Percentiles rank a stretch among this genome's conserved stretches.
Evolutionary conservation across 1,140 invertebrate species (phyloP).

Genomic region (Ectropis grisescens): DNA sequence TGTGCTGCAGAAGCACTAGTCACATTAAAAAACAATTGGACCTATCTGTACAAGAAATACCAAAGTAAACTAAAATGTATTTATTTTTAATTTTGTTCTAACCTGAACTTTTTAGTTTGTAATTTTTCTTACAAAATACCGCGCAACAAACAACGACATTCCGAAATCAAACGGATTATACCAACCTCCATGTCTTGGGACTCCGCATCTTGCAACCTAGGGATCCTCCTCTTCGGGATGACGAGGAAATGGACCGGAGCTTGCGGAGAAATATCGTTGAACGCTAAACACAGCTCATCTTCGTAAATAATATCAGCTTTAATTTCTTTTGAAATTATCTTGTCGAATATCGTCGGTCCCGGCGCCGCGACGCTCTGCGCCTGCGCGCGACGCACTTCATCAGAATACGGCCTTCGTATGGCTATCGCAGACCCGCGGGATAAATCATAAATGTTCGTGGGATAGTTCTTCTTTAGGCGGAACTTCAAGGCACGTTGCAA

Average conservation of each 20-base stretch:
- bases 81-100: too few relatives aligned
- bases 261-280: slow-evolving; percentile 83
- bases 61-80: too few relatives aligned
- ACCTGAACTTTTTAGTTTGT: too few relatives aligned
- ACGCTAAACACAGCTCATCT: slow-evolving; percentile 84
- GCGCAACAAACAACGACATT: too few relatives aligned
- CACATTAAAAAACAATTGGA: too few relatives aligned
- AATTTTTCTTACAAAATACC: too few relatives aligned
- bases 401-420: slow-evolving; percentile 46
- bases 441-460: slow-evolving; percentile 59
- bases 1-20: too few relatives aligned
- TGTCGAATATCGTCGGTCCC: slow-evolving; percentile 81
- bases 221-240: slow-evolving; percentile 81
- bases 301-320: slow-evolving; percentile 86
- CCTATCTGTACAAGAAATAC: too few relatives aligned
- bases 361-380: slow-evolving; percentile 29
- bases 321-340: slow-evolving; percentile 84
- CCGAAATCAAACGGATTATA: slow-evolving; percentile 2
- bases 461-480: slow-evolving; percentile 50
- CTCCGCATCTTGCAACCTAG: slow-evolving; percentile 70
- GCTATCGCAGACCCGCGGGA: slow-evolving; percentile 44
- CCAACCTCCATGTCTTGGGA: slow-evolving; percentile 58
- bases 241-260: slow-evolving; percentile 89
- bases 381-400: slow-evolving; percentile 54
- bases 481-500: slow-evolving; percentile 55